A percentile compares a stretch with the other conserved stretches of the same genome.
These are phyloP conservation scores for Hormiphora californensis DNA, from an alignment of 37 sponge, comb jelly and placozoan species.

Conservation along the genomic window DNA sequence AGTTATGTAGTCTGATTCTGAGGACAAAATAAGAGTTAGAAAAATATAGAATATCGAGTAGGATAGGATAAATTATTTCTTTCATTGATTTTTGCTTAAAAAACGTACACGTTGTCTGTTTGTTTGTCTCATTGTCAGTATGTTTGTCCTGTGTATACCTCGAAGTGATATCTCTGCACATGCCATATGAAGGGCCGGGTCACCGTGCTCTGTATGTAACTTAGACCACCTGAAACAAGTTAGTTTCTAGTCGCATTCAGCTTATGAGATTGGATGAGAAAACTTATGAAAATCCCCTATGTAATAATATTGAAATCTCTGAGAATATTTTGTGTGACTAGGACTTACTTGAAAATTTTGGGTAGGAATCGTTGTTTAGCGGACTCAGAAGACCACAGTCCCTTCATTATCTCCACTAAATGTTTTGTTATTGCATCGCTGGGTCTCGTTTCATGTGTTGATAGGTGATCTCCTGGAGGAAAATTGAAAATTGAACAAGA, in stretches of 20 bases:
- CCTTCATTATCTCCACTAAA: constrained; percentile 9
- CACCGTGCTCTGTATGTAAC: constrained; percentile 41
- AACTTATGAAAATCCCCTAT: too few species aligned
- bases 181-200: constrained; percentile 4
- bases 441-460: neutral
- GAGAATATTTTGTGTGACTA: neutral
- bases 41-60: neutral
- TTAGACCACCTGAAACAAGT: constrained; percentile 50
- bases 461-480: too few species aligned
- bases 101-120: neutral
- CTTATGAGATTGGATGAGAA: too few species aligned
- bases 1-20: constrained; percentile 33
- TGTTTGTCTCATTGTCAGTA: too few species aligned
- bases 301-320: too few species aligned
- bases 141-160: too few species aligned
- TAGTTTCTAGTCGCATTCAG: too few species aligned
- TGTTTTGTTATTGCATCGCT: neutral
- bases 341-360: constrained; percentile 43
- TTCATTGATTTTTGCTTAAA: too few species aligned
- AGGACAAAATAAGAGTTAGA: neutral
- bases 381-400: neutral
- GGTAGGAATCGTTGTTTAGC: constrained; percentile 42
- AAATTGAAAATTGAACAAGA: too few species aligned
- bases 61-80: neutral
- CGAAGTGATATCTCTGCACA: constrained; percentile 24